Base-by-base conservation (phyloP, 2,113 vertebrate genomes). In the Laticauda laticaudata region DNA sequence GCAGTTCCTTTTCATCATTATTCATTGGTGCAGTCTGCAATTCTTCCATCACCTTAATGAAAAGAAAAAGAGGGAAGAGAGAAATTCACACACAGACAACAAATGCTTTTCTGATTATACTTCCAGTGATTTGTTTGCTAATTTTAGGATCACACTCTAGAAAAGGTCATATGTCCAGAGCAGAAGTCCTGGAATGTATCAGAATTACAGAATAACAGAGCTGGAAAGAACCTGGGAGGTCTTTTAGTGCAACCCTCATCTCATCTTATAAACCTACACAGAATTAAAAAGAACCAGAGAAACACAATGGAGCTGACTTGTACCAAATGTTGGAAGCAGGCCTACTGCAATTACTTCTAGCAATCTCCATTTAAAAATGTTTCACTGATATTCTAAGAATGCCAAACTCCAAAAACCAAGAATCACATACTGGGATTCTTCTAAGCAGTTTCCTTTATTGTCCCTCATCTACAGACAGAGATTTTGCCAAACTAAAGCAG, bases 21-120 rank as follows among this genome's bases (percentile, higher is more conserved):
- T 98, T 98, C 96, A 98, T 97, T 0, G 97, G 97, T 81, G 98
- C 96, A 0, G 97, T 98, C 97, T 99, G 99, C 94, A 99, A 96
- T 94, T 99, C 99, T 93, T 99, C 99, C 91, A 98, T 98, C 93
- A 99, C 98, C 99, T 99, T 96, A 18, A 57, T 87, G 96, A 95
- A 94, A 56, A 39, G 90, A 1, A 64, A 90, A 26, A 90, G 51
- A 53, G 29, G 24, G 89, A 9, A 51, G 3, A 61, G 55, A 64
- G 45, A 61, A 64, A 93, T 90, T 75, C 1, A 94, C 92, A 89
- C 92, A 43, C 61, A 75, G 54, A 39, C 26, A 21, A 88, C 0
- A 0, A 3, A 86, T 87, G 91, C 11, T 39, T 64, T 92, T n/a
- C 90, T 93, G 61, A 21, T 90, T 6, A 12, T 64, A 21, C 29